phyloP scores from a whole-genome alignment of 2,113 vertebrate species.

The Lophura nycthemera region DNA sequence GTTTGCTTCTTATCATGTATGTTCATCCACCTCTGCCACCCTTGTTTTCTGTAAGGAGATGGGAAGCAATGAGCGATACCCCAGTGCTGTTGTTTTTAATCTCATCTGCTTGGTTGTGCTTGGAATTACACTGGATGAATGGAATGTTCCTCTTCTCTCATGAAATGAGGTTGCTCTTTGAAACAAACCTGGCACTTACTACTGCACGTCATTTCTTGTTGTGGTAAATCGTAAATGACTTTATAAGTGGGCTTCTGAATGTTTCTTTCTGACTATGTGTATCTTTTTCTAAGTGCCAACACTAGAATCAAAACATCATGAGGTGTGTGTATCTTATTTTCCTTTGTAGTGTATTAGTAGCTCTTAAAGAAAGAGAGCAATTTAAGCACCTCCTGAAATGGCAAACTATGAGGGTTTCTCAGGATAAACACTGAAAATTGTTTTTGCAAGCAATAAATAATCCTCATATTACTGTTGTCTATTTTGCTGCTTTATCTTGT shows the following conservation, averaged over 20 bases:
- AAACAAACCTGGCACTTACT: not conserved
- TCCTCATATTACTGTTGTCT: not conserved
- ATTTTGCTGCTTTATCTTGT: not conserved
- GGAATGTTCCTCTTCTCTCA: not conserved
- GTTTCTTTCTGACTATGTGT: not conserved
- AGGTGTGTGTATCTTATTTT: not conserved
- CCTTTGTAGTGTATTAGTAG: not conserved
- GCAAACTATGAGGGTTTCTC: not conserved
- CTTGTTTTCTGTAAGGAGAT: not conserved
- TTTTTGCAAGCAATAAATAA: not conserved
- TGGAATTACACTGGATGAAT: not conserved
- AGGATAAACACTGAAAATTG: not conserved
- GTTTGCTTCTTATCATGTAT: rapidly evolving
- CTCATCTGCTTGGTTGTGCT: not conserved
- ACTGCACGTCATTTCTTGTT: not conserved
- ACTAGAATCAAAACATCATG: not conserved
- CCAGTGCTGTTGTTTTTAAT: not conserved
- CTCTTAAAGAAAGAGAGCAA: not conserved
- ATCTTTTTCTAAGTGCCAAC: not conserved
- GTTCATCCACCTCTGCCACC: not conserved
- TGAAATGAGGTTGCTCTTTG: not conserved
- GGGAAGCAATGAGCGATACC: not conserved
- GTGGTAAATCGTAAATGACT: not conserved
- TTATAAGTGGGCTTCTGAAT: not conserved
- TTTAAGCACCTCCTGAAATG: not conserved